phyloP scores from a whole-genome alignment of 1,140 invertebrate genomes.

The Ruditapes philippinarum region DNA sequence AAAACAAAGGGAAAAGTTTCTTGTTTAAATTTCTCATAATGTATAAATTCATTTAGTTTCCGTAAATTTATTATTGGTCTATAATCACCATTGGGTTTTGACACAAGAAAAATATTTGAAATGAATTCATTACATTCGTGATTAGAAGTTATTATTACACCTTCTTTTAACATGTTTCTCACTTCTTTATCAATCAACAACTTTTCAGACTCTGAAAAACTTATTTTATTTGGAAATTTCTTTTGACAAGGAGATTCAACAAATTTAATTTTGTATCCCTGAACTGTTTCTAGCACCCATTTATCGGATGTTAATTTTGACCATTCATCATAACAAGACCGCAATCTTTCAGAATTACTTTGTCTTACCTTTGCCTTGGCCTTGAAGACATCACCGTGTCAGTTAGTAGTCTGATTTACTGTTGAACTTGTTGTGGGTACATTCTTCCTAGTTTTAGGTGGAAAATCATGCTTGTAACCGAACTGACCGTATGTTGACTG shows the following conservation, averaged over 20 bases:
- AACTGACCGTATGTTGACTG: not conserved
- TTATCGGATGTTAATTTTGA: conserved; percentile 8
- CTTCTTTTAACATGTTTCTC: conserved; percentile 12
- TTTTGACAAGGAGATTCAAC: conserved; percentile 5
- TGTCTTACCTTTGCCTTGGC: not conserved
- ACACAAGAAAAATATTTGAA: conserved; percentile 66
- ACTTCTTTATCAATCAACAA: conserved; percentile 27
- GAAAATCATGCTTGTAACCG: not conserved
- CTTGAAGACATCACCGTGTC: not conserved
- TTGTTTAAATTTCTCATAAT: conserved; percentile 70
- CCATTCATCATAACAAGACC: not conserved
- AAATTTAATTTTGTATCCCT: conserved; percentile 17
- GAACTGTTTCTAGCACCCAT: conserved; percentile 9
- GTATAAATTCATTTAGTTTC: conserved; percentile 63
- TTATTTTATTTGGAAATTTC: not conserved
- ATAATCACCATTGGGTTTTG: conserved; percentile 63
- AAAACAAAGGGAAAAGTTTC: conserved; percentile 66
- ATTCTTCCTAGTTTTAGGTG: not conserved
- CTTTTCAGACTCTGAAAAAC: not conserved
- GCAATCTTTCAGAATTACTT: not conserved
- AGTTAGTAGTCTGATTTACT: not conserved
- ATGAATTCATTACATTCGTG: conserved; percentile 54
- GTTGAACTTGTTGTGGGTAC: not conserved
- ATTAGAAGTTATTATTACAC: conserved; percentile 11
- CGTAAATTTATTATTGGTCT: conserved; percentile 67